Base-by-base conservation (phyloP, 92 coral and sea anemone species). In the Diadumene lineata region DNA sequence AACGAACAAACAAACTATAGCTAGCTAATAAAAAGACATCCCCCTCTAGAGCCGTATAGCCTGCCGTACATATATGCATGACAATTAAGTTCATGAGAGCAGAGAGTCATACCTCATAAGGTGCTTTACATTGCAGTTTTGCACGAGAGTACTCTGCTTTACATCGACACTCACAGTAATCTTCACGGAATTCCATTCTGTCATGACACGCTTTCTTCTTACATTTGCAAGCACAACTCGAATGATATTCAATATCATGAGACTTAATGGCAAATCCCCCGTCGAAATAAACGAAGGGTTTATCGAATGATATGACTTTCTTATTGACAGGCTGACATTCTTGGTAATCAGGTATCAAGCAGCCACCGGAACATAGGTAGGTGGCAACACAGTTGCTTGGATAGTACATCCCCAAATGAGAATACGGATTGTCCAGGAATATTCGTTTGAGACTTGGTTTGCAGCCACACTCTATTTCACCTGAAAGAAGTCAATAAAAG, bases 71-170 rank as follows among this genome's bases (percentile, higher is more conserved):
- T n/a, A n/a, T n/a, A n/a, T n/a, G n/a, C n/a, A n/a, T n/a, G n/a
- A n/a, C n/a, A n/a, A n/a, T n/a, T n/a, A n/a, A n/a, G n/a, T n/a
- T n/a, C n/a, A n/a, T n/a, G n/a, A n/a, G n/a, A n/a, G n/a, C n/a
- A n/a, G n/a, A n/a, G n/a, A n/a, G n/a, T 33, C 66, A 31, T 72
- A 72, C 77, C 50, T 26, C 50, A 53, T 50, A 56, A 21, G 66
- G 66, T 8, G 62, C 19, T 26, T 6, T 9, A 34, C 77, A 72
- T 1, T 72, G 56, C 32, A 72, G 23, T 21, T 26, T 57, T 19
- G 19, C 34, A 24, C 4, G 27, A 8, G 66, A 50, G 26, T 48
- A 72, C 43, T 56, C 77, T 51, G 43, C 31, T 28, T 72, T 72
- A 50, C 77, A 72, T 31, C 25, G 11, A 56, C 77, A 72, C 10